These are phyloP conservation scores for Cinclus mexicanus DNA, from an alignment of 2,113 vertebrate genomes.

Conservation along the genomic window DNA sequence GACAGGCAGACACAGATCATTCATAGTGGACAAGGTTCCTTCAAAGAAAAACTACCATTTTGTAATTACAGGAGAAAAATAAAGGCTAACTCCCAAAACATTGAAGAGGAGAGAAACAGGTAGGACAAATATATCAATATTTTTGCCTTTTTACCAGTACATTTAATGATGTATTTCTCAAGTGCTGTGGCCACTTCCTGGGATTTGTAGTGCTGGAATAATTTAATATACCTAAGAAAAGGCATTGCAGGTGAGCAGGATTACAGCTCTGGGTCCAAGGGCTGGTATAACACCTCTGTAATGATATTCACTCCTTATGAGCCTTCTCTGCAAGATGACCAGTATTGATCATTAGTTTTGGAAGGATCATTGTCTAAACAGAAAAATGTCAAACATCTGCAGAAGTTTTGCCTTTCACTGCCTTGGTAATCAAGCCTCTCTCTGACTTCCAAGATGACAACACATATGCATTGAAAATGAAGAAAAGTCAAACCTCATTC, in stretches of 20 bases:
- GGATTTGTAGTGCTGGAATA: not conserved
- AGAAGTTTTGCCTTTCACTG: not conserved
- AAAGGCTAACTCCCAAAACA: not conserved
- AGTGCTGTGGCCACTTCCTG: not conserved
- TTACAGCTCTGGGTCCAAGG: not conserved
- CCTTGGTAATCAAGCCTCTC: not conserved
- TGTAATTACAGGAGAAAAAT: not conserved
- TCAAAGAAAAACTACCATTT: not conserved
- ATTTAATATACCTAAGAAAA: not conserved
- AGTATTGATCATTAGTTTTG: not conserved
- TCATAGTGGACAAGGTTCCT: not conserved
- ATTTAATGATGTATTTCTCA: not conserved
- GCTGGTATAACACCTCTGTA: not conserved
- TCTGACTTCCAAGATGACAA: not conserved
- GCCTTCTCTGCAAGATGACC: not conserved
- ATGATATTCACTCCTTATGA: not conserved
- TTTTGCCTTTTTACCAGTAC: not conserved
- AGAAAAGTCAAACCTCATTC: not conserved
- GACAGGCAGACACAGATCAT: not conserved
- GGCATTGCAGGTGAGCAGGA: not conserved
- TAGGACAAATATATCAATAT: not conserved
- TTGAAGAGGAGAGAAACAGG: not conserved
- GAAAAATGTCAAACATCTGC: not conserved
- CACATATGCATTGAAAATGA: not conserved
- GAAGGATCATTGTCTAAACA: not conserved